Evolutionary conservation across 2,888 invertebrate genomes (phyloP).

Genomic region (Eupithecia centaureata): DNA sequence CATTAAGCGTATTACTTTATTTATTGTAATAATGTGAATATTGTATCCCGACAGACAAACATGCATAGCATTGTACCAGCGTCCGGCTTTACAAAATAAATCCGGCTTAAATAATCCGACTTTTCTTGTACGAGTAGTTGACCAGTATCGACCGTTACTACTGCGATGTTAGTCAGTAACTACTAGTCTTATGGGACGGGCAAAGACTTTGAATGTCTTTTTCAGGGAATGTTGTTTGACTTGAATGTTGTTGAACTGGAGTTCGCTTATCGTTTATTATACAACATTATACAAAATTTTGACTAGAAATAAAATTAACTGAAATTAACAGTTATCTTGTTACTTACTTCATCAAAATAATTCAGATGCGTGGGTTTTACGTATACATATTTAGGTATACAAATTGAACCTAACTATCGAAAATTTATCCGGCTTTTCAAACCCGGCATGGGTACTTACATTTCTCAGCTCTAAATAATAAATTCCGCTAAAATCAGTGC

Average conservation of each 20-base stretch:
- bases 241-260: no score
- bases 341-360: not conserved
- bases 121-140: not conserved
- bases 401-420: not conserved
- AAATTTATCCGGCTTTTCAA: slow-evolving; percentile 6
- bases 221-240: not conserved
- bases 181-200: not conserved
- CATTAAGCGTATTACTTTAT: slow-evolving; percentile 40
- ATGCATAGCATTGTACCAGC: not conserved
- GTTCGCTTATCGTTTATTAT: no score
- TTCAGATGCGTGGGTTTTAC: not conserved
- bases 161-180: not conserved
- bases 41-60: slow-evolving; percentile 17
- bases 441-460: slow-evolving; percentile 10
- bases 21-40: slow-evolving; percentile 35
- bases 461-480: slow-evolving; percentile 33
- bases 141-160: not conserved
- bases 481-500: slow-evolving; percentile 53
- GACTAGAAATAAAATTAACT: not conserved
- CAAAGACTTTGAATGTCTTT: not conserved
- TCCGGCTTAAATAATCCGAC: slow-evolving; percentile 4
- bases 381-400: not conserved
- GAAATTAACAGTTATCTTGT: not conserved
- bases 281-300: not conserved
- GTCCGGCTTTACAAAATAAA: slow-evolving; percentile 9